Evolutionary conservation across 2,888 invertebrate species (phyloP).

Genomic region (Ornithoptera priamus): DNA sequence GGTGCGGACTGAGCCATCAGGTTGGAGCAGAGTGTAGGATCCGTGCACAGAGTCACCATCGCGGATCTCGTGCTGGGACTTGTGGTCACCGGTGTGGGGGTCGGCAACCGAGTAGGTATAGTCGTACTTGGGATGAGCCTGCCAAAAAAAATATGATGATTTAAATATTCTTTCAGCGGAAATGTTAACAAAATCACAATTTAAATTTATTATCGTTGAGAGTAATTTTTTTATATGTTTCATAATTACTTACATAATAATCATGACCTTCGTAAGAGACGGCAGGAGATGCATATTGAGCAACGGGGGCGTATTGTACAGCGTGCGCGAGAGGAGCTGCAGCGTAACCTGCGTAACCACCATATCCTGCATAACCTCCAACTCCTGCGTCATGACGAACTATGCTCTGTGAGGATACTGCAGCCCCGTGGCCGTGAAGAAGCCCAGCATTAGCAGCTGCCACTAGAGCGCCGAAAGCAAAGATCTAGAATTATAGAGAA

Average conservation of each 20-base stretch:
- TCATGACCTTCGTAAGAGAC: slow-evolving; percentile 38
- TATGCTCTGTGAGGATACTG: slow-evolving; percentile 65
- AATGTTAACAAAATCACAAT: background rate
- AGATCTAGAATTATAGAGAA: slow-evolving; percentile 51
- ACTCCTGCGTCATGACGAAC: slow-evolving; percentile 58
- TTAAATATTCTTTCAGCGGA: background rate
- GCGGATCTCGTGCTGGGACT: slow-evolving; percentile 75
- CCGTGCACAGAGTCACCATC: slow-evolving; percentile 81
- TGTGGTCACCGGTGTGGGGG: slow-evolving; percentile 80
- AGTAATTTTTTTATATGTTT: background rate
- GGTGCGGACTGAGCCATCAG: slow-evolving; percentile 73
- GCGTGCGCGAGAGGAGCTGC: slow-evolving; percentile 37
- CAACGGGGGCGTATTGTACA: slow-evolving; percentile 33
- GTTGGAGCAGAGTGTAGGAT: slow-evolving; percentile 78
- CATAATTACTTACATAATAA: slow-evolving; percentile 39
- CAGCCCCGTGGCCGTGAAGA: slow-evolving; percentile 48
- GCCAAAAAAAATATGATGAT: slow-evolving; percentile 2
- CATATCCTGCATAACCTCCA: slow-evolving; percentile 40
- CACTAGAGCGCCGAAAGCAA: slow-evolving; percentile 65
- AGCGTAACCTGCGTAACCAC: slow-evolving; percentile 41
- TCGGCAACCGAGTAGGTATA: slow-evolving; percentile 78
- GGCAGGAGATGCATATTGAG: slow-evolving; percentile 37
- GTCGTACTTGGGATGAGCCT: slow-evolving; percentile 69
- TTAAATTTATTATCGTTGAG: background rate
- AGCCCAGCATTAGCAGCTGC: slow-evolving; percentile 70